phyloP scores from a whole-genome alignment of 2,113 vertebrate genomes.

The Rutilus rutilus region DNA sequence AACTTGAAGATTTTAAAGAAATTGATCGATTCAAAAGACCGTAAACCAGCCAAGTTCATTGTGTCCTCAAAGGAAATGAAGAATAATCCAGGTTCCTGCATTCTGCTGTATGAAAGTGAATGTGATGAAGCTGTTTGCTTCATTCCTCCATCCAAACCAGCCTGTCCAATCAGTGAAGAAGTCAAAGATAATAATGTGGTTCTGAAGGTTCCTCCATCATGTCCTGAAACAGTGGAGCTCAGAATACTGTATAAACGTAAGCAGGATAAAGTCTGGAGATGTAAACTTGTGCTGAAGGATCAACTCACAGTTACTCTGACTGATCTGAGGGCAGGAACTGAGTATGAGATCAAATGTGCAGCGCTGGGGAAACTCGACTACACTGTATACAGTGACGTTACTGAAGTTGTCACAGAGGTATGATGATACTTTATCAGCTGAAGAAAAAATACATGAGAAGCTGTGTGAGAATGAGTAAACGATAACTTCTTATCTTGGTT shows the following conservation, averaged over 20 bases:
- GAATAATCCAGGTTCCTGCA: background rate
- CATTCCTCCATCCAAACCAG: background rate
- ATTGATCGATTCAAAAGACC: background rate
- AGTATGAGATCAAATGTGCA: background rate
- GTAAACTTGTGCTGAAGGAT: background rate
- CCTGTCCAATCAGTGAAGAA: background rate
- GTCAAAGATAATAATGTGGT: background rate
- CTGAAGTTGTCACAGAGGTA: background rate
- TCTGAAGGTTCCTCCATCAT: background rate
- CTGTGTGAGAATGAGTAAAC: background rate
- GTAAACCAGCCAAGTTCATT: slow-evolving; percentile 10
- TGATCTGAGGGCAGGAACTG: background rate
- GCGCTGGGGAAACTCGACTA: background rate
- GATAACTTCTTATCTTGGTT: too few relatives aligned
- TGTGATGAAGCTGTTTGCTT: background rate
- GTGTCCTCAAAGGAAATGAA: slow-evolving; percentile 29
- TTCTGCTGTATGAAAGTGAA: slow-evolving; percentile 3
- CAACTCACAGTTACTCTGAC: background rate
- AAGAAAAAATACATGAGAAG: too few relatives aligned
- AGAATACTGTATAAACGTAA: background rate
- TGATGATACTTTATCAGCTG: background rate
- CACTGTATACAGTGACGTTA: background rate
- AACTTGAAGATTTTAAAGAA: background rate
- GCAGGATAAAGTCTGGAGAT: background rate
- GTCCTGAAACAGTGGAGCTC: background rate